Conservation (phyloP, 2,797 vertebrate genomes). For the Myripristis jacobus region DNA sequence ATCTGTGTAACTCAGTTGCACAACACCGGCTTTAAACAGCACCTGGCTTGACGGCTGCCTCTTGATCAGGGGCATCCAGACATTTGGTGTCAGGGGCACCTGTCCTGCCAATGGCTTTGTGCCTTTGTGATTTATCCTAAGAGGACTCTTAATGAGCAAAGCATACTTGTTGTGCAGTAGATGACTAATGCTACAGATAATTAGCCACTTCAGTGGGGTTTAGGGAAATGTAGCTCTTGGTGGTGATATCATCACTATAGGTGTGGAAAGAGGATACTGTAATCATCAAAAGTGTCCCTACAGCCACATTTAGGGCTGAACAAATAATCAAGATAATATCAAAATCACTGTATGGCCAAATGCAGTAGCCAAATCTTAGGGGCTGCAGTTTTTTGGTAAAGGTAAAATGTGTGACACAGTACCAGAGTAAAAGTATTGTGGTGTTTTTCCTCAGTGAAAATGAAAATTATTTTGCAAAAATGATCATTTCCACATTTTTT, state of each 20-base stretch:
- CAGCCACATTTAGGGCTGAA: no score
- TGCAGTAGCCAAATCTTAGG: no score
- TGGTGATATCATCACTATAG: conserved; percentile 58
- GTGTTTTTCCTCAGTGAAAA: no score
- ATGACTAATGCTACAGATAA: conserved; percentile 24
- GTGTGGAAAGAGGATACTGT: conserved; percentile 45
- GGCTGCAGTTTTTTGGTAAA: no score
- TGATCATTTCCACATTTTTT: no score
- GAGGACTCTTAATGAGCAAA: neutral
- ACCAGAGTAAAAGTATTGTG: no score
- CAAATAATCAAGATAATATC: no score
- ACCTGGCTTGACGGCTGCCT: conserved; percentile 22
- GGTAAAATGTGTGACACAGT: no score
- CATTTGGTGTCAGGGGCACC: neutral
- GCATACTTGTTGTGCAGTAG: neutral
- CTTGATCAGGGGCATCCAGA: neutral
- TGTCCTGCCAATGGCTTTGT: neutral
- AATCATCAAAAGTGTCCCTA: conserved; percentile 39
- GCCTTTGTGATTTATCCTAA: neutral
- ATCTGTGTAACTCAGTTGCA: conserved; percentile 37
- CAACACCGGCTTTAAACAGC: neutral
- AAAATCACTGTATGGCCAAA: no score
- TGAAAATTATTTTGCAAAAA: no score
- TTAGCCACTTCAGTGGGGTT: neutral
- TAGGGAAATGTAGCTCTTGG: conserved; percentile 9